These are phyloP conservation scores for Oenanthe oenanthe DNA, from an alignment of 2,113 vertebrate genomes.

Conservation along the genomic window DNA sequence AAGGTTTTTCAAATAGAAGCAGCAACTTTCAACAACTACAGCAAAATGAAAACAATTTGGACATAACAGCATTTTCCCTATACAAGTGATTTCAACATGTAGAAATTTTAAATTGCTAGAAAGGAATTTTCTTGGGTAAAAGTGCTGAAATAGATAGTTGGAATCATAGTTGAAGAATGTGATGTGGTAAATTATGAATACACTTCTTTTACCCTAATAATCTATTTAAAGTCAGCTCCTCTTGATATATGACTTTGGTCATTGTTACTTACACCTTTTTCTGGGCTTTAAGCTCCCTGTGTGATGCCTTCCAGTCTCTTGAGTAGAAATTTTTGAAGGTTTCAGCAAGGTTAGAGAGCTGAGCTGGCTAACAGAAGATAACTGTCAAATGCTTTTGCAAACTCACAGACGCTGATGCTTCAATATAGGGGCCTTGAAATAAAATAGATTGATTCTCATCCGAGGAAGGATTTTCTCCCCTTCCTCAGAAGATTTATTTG, in stretches of 20 bases:
- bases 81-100: background rate
- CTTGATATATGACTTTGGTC: background rate
- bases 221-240: background rate
- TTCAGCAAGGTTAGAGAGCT: background rate
- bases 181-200: background rate
- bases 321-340: background rate
- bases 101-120: background rate
- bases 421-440: background rate
- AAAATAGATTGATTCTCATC: background rate
- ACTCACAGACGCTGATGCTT: background rate
- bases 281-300: background rate
- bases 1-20: background rate
- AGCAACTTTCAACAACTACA: background rate
- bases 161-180: background rate
- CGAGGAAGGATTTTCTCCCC: background rate
- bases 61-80: background rate
- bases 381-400: background rate
- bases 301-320: background rate
- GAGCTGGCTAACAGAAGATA: background rate
- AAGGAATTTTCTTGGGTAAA: background rate
- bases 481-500: background rate
- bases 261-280: background rate
- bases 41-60: background rate
- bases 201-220: background rate
- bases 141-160: background rate